Percentiles rank a stretch among this genome's conserved stretches.
Evolutionary conservation across 2,113 vertebrate species (phyloP).

Genomic region (Cyphomyrus discorhynchus): DNA sequence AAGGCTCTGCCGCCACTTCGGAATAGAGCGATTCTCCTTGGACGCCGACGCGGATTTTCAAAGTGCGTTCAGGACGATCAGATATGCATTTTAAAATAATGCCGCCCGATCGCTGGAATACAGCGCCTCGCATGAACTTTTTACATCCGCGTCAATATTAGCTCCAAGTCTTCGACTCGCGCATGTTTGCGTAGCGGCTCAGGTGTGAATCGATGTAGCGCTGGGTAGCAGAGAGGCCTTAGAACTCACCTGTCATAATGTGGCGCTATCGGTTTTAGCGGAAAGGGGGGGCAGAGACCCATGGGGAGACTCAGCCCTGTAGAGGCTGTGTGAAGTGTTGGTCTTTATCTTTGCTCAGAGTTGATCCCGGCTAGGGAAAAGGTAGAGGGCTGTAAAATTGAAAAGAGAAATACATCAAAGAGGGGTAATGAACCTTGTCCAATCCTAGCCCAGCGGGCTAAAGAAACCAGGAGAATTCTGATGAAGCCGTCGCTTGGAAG

Average conservation of each 20-base stretch:
- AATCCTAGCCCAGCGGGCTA: conserved; percentile 45
- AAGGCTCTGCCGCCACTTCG: not conserved
- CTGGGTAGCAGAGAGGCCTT: not conserved
- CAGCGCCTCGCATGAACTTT: not conserved
- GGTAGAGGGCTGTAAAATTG: conserved; percentile 41
- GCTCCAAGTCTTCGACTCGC: not conserved
- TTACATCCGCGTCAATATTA: not conserved
- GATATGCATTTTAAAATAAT: not conserved
- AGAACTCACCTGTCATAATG: conserved; percentile 22
- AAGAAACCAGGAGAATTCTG: conserved; percentile 39
- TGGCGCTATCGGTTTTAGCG: conserved; percentile 8
- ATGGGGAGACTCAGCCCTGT: not conserved
- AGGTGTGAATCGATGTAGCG: not conserved
- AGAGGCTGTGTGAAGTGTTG: conserved; percentile 25
- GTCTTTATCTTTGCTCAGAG: conserved; percentile 35
- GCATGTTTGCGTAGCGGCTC: not conserved
- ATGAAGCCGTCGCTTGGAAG: conserved; percentile 40
- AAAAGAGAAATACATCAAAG: conserved; percentile 55
- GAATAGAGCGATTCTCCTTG: not conserved
- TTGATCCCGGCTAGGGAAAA: conserved; percentile 38
- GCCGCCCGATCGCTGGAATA: not conserved
- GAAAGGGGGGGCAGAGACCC: conserved; percentile 21
- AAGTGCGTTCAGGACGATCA: not conserved
- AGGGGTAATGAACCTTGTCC: conserved; percentile 59
- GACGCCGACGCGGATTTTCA: not conserved